Evolutionary conservation across 1,140 invertebrate genomes (phyloP).

Genomic region (Tetramorium parvispinum): DNA sequence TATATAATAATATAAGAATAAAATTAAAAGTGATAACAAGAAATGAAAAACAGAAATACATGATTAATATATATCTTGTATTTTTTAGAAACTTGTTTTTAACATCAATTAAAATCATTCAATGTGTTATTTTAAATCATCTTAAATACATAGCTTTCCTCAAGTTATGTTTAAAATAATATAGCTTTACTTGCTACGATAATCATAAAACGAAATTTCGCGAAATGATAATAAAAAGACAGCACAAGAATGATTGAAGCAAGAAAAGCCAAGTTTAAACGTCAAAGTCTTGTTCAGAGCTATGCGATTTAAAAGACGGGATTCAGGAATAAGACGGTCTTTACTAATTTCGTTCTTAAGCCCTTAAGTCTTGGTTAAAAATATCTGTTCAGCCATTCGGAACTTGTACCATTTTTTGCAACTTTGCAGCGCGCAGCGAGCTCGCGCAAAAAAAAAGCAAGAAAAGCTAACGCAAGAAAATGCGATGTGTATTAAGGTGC

Average conservation of each 20-base stretch:
- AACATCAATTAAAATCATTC: neutral
- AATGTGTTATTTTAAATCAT: neutral
- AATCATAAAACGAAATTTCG: neutral
- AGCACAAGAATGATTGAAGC: neutral
- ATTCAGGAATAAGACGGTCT: conserved; percentile 8
- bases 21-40: neutral
- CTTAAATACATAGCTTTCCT: neutral
- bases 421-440: neutral
- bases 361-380: neutral
- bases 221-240: neutral
- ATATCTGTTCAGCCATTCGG: neutral
- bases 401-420: neutral
- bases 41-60: neutral
- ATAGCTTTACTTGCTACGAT: neutral
- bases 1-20: too few species aligned
- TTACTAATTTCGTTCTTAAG: conserved; percentile 12
- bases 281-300: neutral
- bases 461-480: neutral
- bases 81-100: neutral
- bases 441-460: conserved; percentile 13
- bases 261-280: neutral
- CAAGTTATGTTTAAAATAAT: neutral
- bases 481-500: conserved; percentile 8
- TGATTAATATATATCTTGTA: neutral
- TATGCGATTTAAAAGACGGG: conserved; percentile 3